phyloP scores from a whole-genome alignment of 2,888 invertebrate species.

The Aphodius granarius region DNA sequence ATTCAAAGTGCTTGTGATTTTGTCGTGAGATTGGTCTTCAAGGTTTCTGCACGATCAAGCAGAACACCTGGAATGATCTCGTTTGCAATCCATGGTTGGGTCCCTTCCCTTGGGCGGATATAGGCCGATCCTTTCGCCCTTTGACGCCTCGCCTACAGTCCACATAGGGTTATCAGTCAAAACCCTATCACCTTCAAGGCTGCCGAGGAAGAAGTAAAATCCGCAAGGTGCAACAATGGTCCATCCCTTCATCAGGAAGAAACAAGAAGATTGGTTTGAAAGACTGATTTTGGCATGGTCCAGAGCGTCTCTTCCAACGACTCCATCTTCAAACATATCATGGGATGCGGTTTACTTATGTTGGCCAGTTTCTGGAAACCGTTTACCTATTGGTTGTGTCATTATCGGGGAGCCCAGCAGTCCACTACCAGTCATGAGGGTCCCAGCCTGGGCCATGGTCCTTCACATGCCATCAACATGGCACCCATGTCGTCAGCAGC shows the following conservation, averaged over 20 bases:
- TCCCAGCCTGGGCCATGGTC: no score
- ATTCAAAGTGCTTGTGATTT: constrained; percentile 35
- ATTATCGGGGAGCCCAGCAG: no score
- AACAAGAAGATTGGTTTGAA: not conserved
- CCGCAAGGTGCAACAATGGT: not conserved
- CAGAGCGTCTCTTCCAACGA: not conserved
- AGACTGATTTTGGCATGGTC: not conserved
- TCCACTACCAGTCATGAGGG: no score
- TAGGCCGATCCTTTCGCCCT: not conserved
- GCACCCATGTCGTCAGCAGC: no score
- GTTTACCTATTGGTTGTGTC: not conserved
- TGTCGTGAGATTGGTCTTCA: constrained; percentile 32
- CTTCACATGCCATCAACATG: no score
- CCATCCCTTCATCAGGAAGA: not conserved
- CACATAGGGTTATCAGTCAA: not conserved
- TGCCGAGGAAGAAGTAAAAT: not conserved
- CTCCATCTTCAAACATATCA: not conserved
- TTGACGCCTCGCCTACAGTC: not conserved
- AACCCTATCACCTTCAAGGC: not conserved
- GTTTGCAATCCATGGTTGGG: constrained; percentile 27
- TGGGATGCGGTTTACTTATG: not conserved
- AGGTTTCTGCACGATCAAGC: constrained; percentile 30
- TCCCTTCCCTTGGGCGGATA: not conserved
- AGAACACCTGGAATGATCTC: constrained; percentile 27
- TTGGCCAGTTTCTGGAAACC: not conserved